These are phyloP conservation scores for Gymnodraco acuticeps DNA, from an alignment of 2,797 vertebrate genomes.

Conservation along the genomic window DNA sequence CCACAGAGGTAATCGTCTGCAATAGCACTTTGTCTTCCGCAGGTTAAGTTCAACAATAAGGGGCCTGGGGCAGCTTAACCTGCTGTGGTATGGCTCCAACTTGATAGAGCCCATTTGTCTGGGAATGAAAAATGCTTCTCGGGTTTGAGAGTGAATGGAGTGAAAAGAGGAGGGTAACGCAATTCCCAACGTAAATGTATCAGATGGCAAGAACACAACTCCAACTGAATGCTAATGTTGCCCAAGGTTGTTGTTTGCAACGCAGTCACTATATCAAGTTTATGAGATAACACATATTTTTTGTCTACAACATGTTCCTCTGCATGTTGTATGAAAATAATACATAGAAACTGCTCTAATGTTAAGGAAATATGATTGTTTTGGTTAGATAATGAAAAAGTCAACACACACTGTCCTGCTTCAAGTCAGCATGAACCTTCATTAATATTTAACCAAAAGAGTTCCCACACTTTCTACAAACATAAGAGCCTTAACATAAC, in stretches of 20 bases:
- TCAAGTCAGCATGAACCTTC: no score
- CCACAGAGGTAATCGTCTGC: slow-evolving; percentile 53
- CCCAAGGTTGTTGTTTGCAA: background rate
- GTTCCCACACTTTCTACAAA: no score
- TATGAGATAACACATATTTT: background rate
- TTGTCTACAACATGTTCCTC: background rate
- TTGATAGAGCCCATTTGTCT: slow-evolving; percentile 34
- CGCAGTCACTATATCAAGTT: background rate
- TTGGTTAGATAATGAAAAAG: no score
- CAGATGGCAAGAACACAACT: no score
- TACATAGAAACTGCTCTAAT: background rate
- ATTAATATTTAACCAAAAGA: no score
- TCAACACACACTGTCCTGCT: background rate
- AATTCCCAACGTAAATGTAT: no score
- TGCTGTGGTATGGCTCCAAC: slow-evolving; percentile 19
- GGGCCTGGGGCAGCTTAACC: slow-evolving; percentile 17
- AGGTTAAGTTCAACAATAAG: slow-evolving; percentile 41
- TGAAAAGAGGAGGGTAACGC: background rate
- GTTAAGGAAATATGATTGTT: background rate
- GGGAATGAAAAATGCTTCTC: slow-evolving; percentile 9
- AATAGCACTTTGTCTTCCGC: slow-evolving; percentile 39
- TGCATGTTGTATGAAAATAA: background rate
- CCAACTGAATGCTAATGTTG: background rate
- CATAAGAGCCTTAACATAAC: no score
- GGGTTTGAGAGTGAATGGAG: slow-evolving; percentile 15